Conservation (phyloP, 1,140 invertebrate species). For the Hylaeus anthracinus region DNA sequence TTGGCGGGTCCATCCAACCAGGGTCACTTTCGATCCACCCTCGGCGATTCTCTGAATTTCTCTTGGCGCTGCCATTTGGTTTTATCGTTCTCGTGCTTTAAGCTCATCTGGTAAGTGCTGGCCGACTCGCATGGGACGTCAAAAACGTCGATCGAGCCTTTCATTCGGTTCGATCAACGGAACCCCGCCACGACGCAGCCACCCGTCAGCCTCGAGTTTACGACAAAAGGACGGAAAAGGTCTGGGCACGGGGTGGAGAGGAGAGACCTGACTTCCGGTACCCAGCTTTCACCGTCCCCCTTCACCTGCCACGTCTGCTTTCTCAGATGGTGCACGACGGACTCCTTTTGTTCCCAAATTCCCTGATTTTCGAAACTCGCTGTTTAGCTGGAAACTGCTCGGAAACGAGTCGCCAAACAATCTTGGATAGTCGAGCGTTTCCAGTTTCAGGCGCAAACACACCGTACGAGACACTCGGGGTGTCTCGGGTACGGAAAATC, state of each 20-base stretch:
- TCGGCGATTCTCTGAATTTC: constrained; percentile 45
- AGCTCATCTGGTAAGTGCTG: constrained; percentile 58
- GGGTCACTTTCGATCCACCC: constrained; percentile 38
- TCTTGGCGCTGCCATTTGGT: constrained; percentile 49
- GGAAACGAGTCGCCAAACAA: constrained; percentile 34
- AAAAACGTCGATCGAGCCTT: constrained; percentile 56
- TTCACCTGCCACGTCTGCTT: background rate
- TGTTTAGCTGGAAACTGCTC: background rate
- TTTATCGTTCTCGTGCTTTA: constrained; percentile 59
- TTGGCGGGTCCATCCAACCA: background rate
- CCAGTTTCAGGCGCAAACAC: background rate
- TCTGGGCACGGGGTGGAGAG: background rate
- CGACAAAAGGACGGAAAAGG: constrained; percentile 49
- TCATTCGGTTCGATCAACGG: constrained; percentile 45
- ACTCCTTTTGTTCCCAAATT: constrained; percentile 54
- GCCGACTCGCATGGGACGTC: constrained; percentile 35
- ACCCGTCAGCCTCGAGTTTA: constrained; percentile 36
- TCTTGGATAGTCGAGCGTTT: constrained; percentile 5
- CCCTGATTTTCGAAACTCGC: constrained; percentile 39
- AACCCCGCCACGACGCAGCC: constrained; percentile 27
- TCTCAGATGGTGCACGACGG: constrained; percentile 14
- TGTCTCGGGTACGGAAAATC: too few relatives aligned
- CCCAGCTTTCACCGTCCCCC: background rate
- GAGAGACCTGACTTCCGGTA: constrained; percentile 46
- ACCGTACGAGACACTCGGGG: background rate